A percentile compares a stretch with the other conserved stretches of the same genome.
phyloP scores from a whole-genome alignment of 2,888 invertebrate species.

The Eupithecia insigniata region DNA sequence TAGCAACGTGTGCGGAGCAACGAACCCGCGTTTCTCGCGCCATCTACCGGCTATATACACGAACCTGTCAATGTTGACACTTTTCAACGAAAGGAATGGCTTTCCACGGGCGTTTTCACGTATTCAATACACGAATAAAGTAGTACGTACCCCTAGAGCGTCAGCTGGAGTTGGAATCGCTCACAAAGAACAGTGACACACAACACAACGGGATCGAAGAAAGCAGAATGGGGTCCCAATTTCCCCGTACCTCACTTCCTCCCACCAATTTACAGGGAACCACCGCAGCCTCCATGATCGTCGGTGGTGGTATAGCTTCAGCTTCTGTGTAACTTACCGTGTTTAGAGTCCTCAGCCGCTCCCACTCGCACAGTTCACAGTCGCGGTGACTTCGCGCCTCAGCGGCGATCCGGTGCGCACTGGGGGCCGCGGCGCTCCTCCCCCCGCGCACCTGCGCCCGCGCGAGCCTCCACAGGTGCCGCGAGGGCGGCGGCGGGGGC shows the following conservation, averaged over 20 bases:
- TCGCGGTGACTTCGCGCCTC: constrained; percentile 68
- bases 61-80: constrained; percentile 23
- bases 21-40: constrained; percentile 53
- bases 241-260: neutral
- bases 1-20: constrained; percentile 54
- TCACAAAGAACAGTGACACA: neutral
- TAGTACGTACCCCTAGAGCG: neutral
- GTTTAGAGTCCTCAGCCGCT: neutral
- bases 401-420: constrained; percentile 71
- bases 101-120: constrained; percentile 9
- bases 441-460: constrained; percentile 48
- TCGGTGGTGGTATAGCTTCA: neutral
- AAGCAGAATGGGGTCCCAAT: neutral
- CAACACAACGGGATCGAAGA: constrained; percentile 9
- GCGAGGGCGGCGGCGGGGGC: constrained; percentile 33
- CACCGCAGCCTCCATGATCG: neutral
- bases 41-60: constrained; percentile 46
- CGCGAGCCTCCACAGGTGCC: constrained; percentile 50
- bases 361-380: constrained; percentile 48
- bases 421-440: constrained; percentile 55
- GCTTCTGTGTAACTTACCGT: constrained; percentile 5
- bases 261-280: neutral
- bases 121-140: neutral
- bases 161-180: neutral
- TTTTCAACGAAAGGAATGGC: constrained; percentile 11